These are phyloP conservation scores for Lutraria rhynchaena DNA, from an alignment of 1,140 invertebrate genomes.

Conservation along the genomic window DNA sequence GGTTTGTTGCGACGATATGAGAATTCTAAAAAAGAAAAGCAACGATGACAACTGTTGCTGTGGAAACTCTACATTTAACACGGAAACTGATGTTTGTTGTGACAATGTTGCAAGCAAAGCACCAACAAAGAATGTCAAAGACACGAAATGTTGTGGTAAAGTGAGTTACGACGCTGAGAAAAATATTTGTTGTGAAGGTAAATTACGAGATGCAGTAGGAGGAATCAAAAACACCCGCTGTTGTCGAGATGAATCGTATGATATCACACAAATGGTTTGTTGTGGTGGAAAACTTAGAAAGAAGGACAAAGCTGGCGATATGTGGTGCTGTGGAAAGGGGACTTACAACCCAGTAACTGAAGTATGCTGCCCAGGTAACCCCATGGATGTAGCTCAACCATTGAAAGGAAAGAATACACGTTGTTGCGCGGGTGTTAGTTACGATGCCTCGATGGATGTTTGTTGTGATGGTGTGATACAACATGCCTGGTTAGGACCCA, in stretches of 20 bases:
- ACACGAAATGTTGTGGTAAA: conserved; percentile 51
- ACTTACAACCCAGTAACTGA: conserved; percentile 50
- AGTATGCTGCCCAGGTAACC: conserved; percentile 41
- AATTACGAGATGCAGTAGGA: conserved; percentile 36
- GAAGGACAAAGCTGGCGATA: conserved; percentile 43
- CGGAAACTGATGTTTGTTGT: conserved; percentile 34
- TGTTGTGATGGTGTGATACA: conserved; percentile 56
- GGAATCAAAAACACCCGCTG: conserved; percentile 48
- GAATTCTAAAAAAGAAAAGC: conserved; percentile 34
- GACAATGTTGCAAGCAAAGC: conserved; percentile 20
- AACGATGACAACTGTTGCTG: conserved; percentile 59
- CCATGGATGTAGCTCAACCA: conserved; percentile 17
- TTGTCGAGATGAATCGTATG: conserved; percentile 35
- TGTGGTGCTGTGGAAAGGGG: conserved; percentile 49
- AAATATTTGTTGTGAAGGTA: conserved; percentile 52
- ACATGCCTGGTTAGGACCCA: conserved; percentile 46
- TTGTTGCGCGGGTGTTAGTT: conserved; percentile 44
- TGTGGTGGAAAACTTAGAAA: conserved; percentile 43
- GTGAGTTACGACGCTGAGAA: conserved; percentile 34
- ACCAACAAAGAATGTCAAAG: conserved; percentile 32
- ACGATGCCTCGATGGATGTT: conserved; percentile 46
- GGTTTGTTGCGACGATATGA: conserved; percentile 51
- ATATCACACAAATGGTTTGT: conserved; percentile 45
- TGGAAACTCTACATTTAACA: conserved; percentile 54
- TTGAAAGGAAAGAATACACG: conserved; percentile 41